Base-by-base conservation (phyloP, 1,140 invertebrate genomes). In the Eupeodes corollae region DNA sequence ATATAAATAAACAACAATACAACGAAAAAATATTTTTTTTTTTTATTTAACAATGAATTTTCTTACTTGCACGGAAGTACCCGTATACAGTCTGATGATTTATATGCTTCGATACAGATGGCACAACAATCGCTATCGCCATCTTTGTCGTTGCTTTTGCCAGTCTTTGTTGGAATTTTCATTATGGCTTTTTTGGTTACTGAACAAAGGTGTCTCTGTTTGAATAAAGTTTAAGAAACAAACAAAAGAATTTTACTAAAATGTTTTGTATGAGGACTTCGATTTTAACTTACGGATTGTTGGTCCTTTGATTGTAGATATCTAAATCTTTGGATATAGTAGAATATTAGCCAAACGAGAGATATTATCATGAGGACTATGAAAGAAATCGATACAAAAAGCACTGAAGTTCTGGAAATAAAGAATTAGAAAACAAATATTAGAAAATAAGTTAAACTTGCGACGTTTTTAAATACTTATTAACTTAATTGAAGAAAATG, bases 341-440 rank as follows among this genome's bases (percentile, higher is more conserved):
- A 95, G 71, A 94, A 94, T 15, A 93, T 81, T 2, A 95, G 77
- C 91, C 91, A 95, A 2, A 89, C 86, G 49, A 94, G 70, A 1
- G 88, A 92, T 35, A 94, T 92, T 48, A 94, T 83, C 87, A 94
- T 92, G 43, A 94, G 74, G 38, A 95, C 85, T 52, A 94, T 92
- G 70, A 95, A 95, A 1, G 90, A 93, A 50, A 94, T 88, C 16
- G 89, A 91, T 5, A 95, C 90, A 69, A 95, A 94, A 42, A 94
- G 71, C 47, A 93, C 88, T 1, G 88, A 91, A 12, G 85, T 88
- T 54, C 84, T 84, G 75, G 39, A 81, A 77, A 57, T 59, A 63
- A 54, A 44, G 42, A 42, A 51, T 8, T 26, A 26, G 8, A 26
- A 5, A 5, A 26, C 21, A 5, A 8, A 26, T 5, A 5, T 26